Evolutionary conservation across 2,797 vertebrate species (phyloP).

Genomic region (Enoplosus armatus): DNA sequence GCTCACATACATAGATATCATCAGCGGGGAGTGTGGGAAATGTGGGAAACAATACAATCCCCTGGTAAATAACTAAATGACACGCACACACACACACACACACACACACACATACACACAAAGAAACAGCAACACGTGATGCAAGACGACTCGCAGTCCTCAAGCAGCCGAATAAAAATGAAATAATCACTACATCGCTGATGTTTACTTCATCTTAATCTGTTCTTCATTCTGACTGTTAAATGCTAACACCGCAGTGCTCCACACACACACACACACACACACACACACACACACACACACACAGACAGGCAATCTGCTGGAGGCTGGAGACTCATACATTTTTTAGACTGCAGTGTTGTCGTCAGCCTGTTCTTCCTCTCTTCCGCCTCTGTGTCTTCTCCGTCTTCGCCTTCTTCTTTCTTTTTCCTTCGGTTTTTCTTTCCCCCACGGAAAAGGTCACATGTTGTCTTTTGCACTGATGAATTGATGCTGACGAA

Average conservation of each 20-base stretch:
- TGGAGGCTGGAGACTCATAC: constrained; percentile 55
- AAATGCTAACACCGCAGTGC: constrained; percentile 32
- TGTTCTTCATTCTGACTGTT: constrained; percentile 24
- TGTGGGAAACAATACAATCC: constrained; percentile 14
- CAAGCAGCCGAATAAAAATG: neutral
- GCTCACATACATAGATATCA: constrained; percentile 22
- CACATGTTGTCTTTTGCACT: neutral
- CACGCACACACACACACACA: neutral
- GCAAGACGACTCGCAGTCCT: neutral
- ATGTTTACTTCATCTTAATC: constrained; percentile 1
- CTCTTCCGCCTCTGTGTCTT: neutral
- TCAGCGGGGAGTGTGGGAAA: constrained; percentile 21
- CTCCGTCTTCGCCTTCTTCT: neutral
- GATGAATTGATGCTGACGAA: constrained; percentile 15
- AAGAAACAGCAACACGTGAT: neutral
- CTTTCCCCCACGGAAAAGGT: constrained; percentile 7
- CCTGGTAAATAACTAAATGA: neutral
- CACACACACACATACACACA: neutral
- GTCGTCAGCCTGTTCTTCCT: constrained; percentile 24
- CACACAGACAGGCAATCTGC: constrained; percentile 22
- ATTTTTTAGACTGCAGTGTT: constrained; percentile 60
- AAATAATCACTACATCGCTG: neutral
- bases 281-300: neutral
- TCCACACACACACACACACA: constrained; percentile 10
- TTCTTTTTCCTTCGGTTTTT: neutral